phyloP scores from a whole-genome alignment of 2,797 vertebrate species.

The Neosalanx taihuensis region DNA sequence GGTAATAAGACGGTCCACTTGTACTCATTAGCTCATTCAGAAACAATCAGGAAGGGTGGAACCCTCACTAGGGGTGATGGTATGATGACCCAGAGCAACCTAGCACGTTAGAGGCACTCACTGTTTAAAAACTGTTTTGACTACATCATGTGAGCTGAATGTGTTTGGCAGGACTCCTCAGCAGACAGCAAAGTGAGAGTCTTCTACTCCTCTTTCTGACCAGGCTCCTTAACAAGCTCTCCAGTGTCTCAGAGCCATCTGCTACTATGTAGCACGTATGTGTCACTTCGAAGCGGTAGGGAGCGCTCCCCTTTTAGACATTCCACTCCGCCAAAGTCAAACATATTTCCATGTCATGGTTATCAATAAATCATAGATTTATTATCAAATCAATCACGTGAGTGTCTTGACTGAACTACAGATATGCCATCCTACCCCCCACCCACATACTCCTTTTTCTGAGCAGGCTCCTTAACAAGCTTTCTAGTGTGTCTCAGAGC shows the following conservation, averaged over 20 bases:
- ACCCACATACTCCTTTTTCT: slow-evolving; percentile 34
- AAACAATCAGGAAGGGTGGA: neutral
- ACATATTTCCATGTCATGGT: too few species aligned
- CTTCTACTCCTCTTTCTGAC: slow-evolving; percentile 52
- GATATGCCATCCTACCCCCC: too few species aligned
- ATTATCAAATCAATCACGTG: too few species aligned
- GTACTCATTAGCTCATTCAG: neutral
- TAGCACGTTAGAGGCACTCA: slow-evolving; percentile 31
- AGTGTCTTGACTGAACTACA: too few species aligned
- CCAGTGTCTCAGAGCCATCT: slow-evolving; percentile 60
- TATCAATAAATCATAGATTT: too few species aligned
- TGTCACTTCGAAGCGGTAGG: too few species aligned
- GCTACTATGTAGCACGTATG: slow-evolving; percentile 12
- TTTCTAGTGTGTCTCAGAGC: slow-evolving; percentile 64
- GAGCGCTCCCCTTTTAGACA: too few species aligned
- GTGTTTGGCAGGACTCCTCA: slow-evolving; percentile 32
- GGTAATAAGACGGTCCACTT: too few species aligned
- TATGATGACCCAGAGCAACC: slow-evolving; percentile 23
- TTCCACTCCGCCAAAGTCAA: too few species aligned
- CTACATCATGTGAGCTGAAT: slow-evolving; percentile 1
- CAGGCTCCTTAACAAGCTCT: slow-evolving; percentile 65
- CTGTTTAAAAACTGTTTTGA: slow-evolving; percentile 19
- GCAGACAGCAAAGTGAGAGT: slow-evolving; percentile 49
- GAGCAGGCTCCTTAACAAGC: slow-evolving; percentile 61
- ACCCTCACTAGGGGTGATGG: slow-evolving; percentile 12